Evolutionary conservation across 2,888 invertebrate genomes (phyloP), one percentile per base, ranked within the genome.

Genomic region (Helleia helle): DNA sequence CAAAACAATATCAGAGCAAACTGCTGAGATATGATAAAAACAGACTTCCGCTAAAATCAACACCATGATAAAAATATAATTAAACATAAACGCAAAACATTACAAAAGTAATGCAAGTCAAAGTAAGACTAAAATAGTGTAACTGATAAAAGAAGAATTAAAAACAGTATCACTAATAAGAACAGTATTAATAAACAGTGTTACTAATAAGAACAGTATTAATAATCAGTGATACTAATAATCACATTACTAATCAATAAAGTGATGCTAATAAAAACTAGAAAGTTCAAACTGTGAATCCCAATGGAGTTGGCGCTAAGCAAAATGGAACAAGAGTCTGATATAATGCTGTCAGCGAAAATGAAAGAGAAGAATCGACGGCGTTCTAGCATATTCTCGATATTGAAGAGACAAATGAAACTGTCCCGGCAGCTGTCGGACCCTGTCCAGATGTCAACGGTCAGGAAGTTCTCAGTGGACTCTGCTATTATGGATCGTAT

Each of bases 321-420:
- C 6, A 43, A 30, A 14, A 72, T 75, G 72, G 74, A 75, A 14
- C 42, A 58, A 14, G 73, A 71, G 1, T 34, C 60, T 0, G 64
- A 65, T 0, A 47, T 65, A 4, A 49, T 68, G 2, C 11, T 65
- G 2, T 40, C 57, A 0, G 48, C 59, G 0, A 72, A 70, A 48
- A 56, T 64, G 56, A 68, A 71, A 38, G 62, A 68, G 11, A 77
- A 75, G 40, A 43, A 59, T 0, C 46, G 80, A 1, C 46, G 83
- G 4, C 47, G 81, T 0, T 81, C 81, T 0, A 77, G 77, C 24
- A 75, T 84, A 8, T 81, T 84, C 54, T 73, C 71, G 0, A 48
- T 81, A 0, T 41, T 84, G 0, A 71, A 65, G 40, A 49, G 65
- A 0, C 69, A 74, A 51, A 81, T 74, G 58, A 83, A 79, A 15